Conservation (phyloP, 2,888 invertebrate species). For the Pristionchus exspectatus region DNA sequence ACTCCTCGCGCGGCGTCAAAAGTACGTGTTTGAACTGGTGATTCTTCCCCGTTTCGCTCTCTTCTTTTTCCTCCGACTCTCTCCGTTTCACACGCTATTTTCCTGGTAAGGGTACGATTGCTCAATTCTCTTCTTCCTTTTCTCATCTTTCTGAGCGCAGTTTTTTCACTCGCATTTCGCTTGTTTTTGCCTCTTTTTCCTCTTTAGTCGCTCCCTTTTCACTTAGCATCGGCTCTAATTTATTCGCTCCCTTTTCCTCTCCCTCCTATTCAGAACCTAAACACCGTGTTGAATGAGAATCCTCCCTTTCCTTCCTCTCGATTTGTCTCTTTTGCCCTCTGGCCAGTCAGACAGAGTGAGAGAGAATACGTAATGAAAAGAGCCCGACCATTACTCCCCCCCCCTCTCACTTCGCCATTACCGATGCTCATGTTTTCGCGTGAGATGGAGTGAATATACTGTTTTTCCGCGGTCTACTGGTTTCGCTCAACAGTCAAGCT, state of each 20-base stretch:
- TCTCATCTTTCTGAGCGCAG: background rate
- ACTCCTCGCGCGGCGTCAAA: background rate
- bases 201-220: background rate
- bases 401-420: background rate
- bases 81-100: background rate
- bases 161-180: background rate
- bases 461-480: background rate
- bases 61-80: background rate
- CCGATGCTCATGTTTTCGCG: constrained; percentile 20
- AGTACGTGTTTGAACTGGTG: constrained; percentile 46
- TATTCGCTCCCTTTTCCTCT: background rate
- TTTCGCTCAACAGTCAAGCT: background rate
- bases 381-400: background rate
- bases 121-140: background rate
- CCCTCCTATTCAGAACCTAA: background rate
- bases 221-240: constrained; percentile 40
- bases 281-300: background rate
- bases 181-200: background rate
- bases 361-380: background rate
- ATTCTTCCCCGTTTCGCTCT: constrained; percentile 7
- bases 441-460: background rate
- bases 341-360: background rate
- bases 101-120: background rate
- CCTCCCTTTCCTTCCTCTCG: background rate
- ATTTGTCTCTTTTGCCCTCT: background rate